Conservation (phyloP, 2,888 invertebrate species). For the Limnephilus auricula region DNA sequence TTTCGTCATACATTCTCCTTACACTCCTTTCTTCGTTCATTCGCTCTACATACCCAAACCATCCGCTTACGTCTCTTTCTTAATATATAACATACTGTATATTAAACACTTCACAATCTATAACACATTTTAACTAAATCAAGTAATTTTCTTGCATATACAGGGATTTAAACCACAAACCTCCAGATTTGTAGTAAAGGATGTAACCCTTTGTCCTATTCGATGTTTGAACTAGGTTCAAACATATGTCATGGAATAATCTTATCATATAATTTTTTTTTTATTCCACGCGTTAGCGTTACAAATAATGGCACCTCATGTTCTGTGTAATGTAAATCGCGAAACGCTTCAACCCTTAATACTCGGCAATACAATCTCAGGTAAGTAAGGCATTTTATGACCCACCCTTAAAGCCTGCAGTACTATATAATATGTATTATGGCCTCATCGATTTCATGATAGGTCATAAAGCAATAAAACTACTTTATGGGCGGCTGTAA, state of each 20-base stretch:
- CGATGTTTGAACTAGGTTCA: no score
- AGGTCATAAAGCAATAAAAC: slow-evolving; percentile 2
- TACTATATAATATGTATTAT: not conserved
- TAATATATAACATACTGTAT: no score
- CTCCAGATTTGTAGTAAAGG: no score
- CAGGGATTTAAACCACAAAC: no score
- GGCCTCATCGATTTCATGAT: not conserved
- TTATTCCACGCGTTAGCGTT: not conserved
- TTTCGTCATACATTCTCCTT: no score
- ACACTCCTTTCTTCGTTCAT: no score
- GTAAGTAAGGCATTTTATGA: not conserved
- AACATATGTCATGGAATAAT: not conserved
- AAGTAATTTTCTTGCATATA: no score
- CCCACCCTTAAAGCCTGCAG: not conserved
- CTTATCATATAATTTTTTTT: not conserved
- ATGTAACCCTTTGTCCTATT: no score
- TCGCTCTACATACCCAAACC: no score
- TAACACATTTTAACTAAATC: no score
- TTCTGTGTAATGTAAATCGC: not conserved
- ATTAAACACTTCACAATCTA: no score
- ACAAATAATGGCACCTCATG: not conserved
- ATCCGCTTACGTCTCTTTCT: no score
- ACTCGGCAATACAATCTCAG: not conserved
- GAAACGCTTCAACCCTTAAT: not conserved
- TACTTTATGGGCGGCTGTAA: not conserved